Base-by-base conservation (phyloP, 2,797 vertebrate species). In the Emys orbicularis region DNA sequence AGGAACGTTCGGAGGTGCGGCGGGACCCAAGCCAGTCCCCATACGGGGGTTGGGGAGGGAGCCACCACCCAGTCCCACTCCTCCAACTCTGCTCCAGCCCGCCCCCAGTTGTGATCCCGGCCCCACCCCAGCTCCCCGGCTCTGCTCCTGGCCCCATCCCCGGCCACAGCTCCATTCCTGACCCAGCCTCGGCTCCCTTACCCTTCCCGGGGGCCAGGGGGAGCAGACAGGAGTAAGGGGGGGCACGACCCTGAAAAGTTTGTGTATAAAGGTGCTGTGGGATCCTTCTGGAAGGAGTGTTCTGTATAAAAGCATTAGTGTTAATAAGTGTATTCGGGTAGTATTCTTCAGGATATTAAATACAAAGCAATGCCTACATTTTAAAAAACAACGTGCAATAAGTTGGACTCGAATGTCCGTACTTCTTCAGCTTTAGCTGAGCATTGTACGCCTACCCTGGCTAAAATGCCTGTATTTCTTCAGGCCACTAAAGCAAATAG, bases 1-100 rank as follows among this genome's bases (percentile, higher is more conserved):
- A 61, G 13, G 13, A 61, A 61, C 2, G 1, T 61, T 61, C 3
- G 6, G 29, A 12, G 31, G 31, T 15, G 7, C 1, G 6, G 59
- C 6, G 3, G 57, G 31, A 61, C 31, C 29, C 12, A 5, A 12
- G 29, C 59, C 29, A 34, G 31, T 61, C 6, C 31, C 13, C 12
- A 31, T 29, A 10, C 27, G 27, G 27, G 56, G 8, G 9, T 4
- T 12, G 56, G 27, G 27, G 56, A 2, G 27, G 56, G 11, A 57
- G 56, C 27, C 4, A 27, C 56, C 56, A 57, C 25, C 25, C 10
- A 57, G 10, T 27, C 25, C 56, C 11, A 10, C 56, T 56, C 25
- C 54, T 25, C 11, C 57, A 59, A 13, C 57, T 61, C 12, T 61
- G 6, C 29, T 59, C 12, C 29, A 31, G 29, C 12, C 12, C 6